Base-by-base conservation (phyloP, 2,888 invertebrate species). In the Ephialtes manifestator region DNA sequence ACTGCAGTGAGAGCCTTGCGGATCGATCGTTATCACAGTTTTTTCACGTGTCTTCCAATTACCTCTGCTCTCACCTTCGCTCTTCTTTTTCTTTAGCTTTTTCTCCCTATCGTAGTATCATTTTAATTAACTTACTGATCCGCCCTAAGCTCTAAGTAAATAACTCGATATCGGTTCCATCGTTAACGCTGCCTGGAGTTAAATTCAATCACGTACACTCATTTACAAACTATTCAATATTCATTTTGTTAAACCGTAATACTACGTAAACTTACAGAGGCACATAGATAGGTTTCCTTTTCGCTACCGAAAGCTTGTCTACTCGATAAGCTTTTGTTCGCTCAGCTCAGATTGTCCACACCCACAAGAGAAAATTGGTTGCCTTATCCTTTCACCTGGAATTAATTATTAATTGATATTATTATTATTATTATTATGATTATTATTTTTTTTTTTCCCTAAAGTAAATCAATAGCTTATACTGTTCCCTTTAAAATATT, bases 1-100 rank as follows among this genome's bases (percentile, higher is more conserved):
- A 18, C 10, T 5, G 60, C 31, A 35, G n/a, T 31, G 31, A 35
- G 60, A 65, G 39, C 18, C 35, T 39, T 18, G n/a, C 51, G 55
- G 72, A 83, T 79, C 83, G 74, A 83, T 83, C 75, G 83, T 70
- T 53, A 74, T 78, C 18, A 70, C 75, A 63, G 67, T 43, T 70
- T 76, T 63, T 76, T 60, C 75, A 81, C 81, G 75, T 81, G 81
- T 24, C 68, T 24, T n/a, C 11, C 58, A 72, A 78, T 78, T 71
- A 60, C 55, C 20, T 68, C 18, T 63, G 58, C 51, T 65, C 63
- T 65, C 71, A 55, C 31, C 53, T 78, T 60, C 18, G 31, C 18
- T 39, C 10, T 18, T 39, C 11, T 3, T 10, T 2, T 10, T 63
- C 39, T 63, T 63, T 39, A 35, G 2, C 68, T 13, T 28, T 53